These are phyloP conservation scores for Drosophila watanabei DNA, from an alignment of 1,140 invertebrate genomes.

Conservation along the genomic window DNA sequence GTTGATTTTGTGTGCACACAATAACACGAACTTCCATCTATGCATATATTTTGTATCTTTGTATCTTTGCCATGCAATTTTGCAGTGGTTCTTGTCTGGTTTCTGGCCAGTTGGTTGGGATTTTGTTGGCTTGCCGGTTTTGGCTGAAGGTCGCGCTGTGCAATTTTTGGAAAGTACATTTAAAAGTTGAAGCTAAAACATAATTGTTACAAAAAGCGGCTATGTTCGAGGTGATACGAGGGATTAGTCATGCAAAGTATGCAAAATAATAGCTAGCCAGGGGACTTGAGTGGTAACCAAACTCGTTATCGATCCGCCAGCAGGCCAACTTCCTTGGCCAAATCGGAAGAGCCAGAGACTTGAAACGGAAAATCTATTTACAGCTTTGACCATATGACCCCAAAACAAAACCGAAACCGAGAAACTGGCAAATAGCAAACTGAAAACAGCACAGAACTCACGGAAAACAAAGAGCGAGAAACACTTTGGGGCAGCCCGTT, in stretches of 20 bases:
- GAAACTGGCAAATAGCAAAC: conserved; percentile 11
- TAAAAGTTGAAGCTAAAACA: conserved; percentile 67
- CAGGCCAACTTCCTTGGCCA: conserved; percentile 13
- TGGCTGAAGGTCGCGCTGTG: conserved; percentile 66
- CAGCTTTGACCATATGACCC: conserved; percentile 25
- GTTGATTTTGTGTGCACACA: conserved; percentile 55
- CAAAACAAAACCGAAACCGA: conserved; percentile 23
- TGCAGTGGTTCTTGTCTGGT: conserved; percentile 36
- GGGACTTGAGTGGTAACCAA: neutral
- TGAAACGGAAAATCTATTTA: conserved; percentile 26
- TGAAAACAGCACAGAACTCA: conserved; percentile 1
- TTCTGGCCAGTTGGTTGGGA: conserved; percentile 53
- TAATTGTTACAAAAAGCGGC: conserved; percentile 77
- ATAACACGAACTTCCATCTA: conserved; percentile 32
- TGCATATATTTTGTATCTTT: conserved; percentile 31
- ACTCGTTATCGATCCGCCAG: conserved; percentile 12
- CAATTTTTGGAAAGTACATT: conserved; percentile 79
- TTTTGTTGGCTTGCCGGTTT: conserved; percentile 43
- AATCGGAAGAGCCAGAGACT: conserved; percentile 1
- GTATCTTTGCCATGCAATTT: conserved; percentile 63
- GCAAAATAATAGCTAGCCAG: neutral
- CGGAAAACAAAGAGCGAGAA: conserved; percentile 18
- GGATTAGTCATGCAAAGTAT: conserved; percentile 33
- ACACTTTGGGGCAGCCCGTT: conserved; percentile 31
- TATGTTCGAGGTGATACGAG: conserved; percentile 32